Conservation (phyloP, 2,797 vertebrate genomes). For the Sebastes iracundus region DNA sequence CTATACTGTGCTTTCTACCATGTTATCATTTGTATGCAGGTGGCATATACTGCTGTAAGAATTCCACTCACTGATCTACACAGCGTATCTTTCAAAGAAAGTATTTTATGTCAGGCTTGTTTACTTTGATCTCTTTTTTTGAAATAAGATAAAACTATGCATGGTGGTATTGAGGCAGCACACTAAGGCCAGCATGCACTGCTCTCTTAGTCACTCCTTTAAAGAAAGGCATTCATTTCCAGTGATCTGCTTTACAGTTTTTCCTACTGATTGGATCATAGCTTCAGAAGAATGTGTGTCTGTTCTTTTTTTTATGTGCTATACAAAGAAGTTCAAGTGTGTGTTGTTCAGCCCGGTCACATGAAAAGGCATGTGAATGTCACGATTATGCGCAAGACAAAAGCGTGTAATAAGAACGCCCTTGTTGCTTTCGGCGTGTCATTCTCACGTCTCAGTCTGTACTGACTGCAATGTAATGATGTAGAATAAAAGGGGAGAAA, state of each 20-base stretch:
- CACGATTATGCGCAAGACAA: no score
- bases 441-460: no score
- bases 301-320: background rate
- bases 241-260: background rate
- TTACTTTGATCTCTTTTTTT: background rate
- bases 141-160: no score
- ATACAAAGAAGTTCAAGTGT: background rate
- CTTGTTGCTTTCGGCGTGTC: no score
- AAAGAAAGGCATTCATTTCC: background rate
- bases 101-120: background rate
- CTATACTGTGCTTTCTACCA: background rate
- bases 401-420: no score
- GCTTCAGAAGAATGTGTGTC: background rate
- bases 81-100: background rate
- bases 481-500: no score
- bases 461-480: no score
- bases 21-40: background rate
- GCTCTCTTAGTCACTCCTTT: background rate
- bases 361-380: no score
- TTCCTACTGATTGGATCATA: background rate
- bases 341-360: background rate
- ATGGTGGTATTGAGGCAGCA: no score
- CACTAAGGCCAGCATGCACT: background rate
- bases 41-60: background rate
- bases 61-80: background rate